These are phyloP conservation scores for Ceyx margarethae DNA, from an alignment of 2,113 vertebrate species.

Conservation along the genomic window DNA sequence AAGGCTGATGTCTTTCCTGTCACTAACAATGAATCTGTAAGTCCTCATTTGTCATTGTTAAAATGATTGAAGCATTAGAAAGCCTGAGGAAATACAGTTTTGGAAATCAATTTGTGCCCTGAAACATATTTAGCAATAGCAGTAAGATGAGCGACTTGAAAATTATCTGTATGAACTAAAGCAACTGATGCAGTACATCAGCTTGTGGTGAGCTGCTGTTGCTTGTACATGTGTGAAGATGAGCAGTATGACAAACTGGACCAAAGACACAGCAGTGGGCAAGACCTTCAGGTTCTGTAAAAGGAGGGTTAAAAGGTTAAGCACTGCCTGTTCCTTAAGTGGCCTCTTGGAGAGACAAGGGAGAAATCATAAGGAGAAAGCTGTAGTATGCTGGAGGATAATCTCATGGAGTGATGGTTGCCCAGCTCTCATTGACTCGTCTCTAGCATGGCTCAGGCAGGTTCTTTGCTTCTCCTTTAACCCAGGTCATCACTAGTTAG, in stretches of 20 bases:
- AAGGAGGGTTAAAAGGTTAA: background rate
- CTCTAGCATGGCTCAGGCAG: background rate
- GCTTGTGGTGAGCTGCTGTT: background rate
- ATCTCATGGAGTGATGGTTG: background rate
- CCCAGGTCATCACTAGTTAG: no score
- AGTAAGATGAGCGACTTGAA: background rate
- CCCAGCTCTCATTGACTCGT: no score
- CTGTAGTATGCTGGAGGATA: background rate
- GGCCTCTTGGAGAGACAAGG: background rate
- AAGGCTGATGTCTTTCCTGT: background rate
- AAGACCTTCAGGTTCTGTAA: background rate
- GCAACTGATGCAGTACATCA: background rate
- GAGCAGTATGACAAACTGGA: background rate
- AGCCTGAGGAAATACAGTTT: background rate
- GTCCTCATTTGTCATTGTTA: background rate
- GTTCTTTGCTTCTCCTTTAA: background rate
- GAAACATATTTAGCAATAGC: background rate
- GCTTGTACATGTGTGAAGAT: accelerated
- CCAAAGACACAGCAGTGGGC: no score
- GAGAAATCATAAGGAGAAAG: background rate
- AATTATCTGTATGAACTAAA: background rate
- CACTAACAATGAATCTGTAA: background rate
- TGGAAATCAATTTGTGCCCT: background rate
- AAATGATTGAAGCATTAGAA: background rate
- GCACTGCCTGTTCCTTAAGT: background rate